Conservation (phyloP, 2,888 invertebrate species). For the Lingula anatina region DNA sequence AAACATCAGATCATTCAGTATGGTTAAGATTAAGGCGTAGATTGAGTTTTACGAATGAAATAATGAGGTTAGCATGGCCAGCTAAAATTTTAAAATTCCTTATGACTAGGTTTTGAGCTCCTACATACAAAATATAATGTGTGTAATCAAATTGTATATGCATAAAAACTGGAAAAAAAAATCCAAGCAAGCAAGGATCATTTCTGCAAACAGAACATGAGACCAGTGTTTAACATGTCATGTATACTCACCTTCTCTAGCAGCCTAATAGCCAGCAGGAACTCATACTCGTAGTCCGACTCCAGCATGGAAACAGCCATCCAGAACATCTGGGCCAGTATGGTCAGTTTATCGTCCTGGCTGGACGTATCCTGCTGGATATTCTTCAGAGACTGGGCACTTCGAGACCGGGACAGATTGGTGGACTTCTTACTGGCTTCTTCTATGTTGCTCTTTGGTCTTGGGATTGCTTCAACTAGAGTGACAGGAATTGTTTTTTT, state of each 20-base stretch:
- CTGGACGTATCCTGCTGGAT: conserved; percentile 37
- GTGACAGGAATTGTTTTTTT: too few relatives aligned
- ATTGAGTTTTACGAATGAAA: too few relatives aligned
- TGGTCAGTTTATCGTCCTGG: conserved; percentile 76
- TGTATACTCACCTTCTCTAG: conserved; percentile 73
- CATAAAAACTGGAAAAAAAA: too few relatives aligned
- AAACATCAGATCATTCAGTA: background rate
- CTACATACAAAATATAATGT: too few relatives aligned
- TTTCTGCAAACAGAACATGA: too few relatives aligned
- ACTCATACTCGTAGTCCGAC: conserved; percentile 98
- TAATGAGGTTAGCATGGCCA: too few relatives aligned
- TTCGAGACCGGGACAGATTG: conserved; percentile 73
- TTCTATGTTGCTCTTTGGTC: conserved; percentile 31
- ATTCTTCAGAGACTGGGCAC: conserved; percentile 86
- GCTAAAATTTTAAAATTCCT: too few relatives aligned
- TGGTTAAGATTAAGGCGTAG: too few relatives aligned
- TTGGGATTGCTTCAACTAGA: conserved; percentile 22
- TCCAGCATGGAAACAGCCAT: conserved; percentile 91
- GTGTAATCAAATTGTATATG: too few relatives aligned
- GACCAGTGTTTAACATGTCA: too few relatives aligned
- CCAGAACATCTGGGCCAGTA: conserved; percentile 95
- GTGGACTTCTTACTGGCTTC: conserved; percentile 30
- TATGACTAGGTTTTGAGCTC: too few relatives aligned
- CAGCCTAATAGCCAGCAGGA: conserved; percentile 81
- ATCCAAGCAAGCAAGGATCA: too few relatives aligned